Evolutionary conservation across 2,797 vertebrate genomes (phyloP).

Genomic region (Podarcis lilfordi): DNA sequence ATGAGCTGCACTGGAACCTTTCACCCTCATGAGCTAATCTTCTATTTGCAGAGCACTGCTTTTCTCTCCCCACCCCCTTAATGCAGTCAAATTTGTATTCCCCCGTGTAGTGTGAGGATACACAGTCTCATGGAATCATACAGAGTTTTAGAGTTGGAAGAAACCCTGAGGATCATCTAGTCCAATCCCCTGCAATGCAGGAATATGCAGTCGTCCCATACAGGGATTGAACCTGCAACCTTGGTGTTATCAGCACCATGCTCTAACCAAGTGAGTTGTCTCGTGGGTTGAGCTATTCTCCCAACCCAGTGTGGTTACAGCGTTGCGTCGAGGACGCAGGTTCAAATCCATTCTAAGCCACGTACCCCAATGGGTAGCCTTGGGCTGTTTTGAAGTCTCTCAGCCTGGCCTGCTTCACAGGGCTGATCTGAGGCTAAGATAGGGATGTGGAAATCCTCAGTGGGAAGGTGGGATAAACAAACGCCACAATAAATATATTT

Average conservation of each 20-base stretch:
- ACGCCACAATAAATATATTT: not conserved
- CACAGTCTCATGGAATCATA: too few relatives aligned
- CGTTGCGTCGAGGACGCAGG: not conserved
- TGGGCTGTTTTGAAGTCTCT: not conserved
- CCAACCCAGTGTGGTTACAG: too few relatives aligned
- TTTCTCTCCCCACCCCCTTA: not conserved
- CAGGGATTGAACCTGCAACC: too few relatives aligned
- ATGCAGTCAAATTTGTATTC: too few relatives aligned
- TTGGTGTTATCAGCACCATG: too few relatives aligned
- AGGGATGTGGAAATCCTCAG: not conserved
- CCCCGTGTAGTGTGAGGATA: too few relatives aligned
- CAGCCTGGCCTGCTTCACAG: not conserved
- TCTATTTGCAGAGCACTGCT: not conserved
- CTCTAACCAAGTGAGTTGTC: too few relatives aligned
- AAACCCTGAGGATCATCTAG: too few relatives aligned
- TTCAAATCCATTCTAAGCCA: not conserved
- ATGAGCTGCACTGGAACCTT: not conserved
- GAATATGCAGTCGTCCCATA: too few relatives aligned
- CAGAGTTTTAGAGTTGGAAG: too few relatives aligned
- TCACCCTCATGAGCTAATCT: not conserved
- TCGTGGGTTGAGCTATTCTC: too few relatives aligned
- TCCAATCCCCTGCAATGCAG: too few relatives aligned
- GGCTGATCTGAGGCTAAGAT: not conserved
- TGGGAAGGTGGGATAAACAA: not conserved
- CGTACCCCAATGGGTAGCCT: not conserved